Conservation (phyloP, 2,113 vertebrate genomes). For the Illadopsis cleaveri region DNA sequence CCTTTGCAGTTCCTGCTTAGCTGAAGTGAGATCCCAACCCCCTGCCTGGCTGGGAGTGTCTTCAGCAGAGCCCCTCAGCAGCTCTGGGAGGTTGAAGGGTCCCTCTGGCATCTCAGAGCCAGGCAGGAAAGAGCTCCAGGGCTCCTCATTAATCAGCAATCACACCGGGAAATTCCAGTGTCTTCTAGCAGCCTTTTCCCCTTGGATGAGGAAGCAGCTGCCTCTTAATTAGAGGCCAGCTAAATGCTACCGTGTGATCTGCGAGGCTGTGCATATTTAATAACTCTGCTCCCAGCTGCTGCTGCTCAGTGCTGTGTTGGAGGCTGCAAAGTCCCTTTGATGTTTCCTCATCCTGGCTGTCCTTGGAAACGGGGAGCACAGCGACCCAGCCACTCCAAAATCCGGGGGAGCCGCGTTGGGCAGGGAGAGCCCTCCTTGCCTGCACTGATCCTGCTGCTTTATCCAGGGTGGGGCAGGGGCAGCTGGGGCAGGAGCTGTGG, state of each 20-base stretch:
- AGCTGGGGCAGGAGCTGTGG: not conserved
- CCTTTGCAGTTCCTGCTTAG: not conserved
- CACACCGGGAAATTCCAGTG: not conserved
- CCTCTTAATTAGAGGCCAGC: conserved; percentile 52
- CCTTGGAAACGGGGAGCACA: not conserved
- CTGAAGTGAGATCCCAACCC: not conserved
- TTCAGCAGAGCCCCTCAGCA: not conserved
- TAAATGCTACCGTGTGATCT: conserved; percentile 30
- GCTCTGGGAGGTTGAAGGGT: not conserved
- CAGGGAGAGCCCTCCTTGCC: not conserved
- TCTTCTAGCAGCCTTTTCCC: not conserved
- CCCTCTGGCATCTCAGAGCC: not conserved
- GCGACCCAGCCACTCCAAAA: not conserved
- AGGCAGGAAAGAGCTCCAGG: not conserved
- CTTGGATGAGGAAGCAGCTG: conserved; percentile 1
- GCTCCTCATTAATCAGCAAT: not conserved
- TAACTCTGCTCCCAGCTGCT: not conserved
- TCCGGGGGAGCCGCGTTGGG: not conserved
- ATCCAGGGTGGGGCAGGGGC: not conserved
- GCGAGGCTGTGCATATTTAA: conserved; percentile 20
- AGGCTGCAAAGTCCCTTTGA: conserved; percentile 36
- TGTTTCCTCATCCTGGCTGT: not conserved
- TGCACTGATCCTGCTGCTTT: not conserved
- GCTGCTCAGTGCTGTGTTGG: not conserved
- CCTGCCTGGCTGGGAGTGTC: not conserved